phyloP scores from a whole-genome alignment of 1,140 invertebrate genomes.

The Ceratosolen solmsi region DNA sequence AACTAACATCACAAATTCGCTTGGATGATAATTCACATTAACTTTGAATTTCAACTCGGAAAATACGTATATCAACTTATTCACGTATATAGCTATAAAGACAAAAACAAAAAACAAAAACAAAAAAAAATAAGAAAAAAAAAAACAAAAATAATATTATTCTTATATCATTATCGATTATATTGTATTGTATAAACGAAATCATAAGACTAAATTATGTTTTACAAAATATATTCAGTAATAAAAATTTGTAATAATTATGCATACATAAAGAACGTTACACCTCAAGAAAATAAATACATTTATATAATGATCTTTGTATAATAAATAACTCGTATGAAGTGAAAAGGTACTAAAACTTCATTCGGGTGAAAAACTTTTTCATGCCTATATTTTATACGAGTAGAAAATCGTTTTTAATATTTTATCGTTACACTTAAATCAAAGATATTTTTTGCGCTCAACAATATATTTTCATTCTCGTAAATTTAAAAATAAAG shows the following conservation, averaged over 20 bases:
- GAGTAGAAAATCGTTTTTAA: neutral
- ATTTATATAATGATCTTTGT: neutral
- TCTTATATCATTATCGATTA: no score
- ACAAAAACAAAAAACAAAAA: neutral
- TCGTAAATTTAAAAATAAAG: neutral
- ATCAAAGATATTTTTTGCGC: neutral
- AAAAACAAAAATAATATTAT: neutral
- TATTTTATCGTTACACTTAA: neutral
- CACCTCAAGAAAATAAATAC: no score
- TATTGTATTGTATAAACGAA: no score
- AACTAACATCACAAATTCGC: no score
- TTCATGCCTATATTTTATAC: neutral
- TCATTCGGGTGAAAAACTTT: neutral
- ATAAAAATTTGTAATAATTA: no score
- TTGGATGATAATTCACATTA: neutral
- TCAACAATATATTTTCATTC: neutral
- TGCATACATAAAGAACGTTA: no score
- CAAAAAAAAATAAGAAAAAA: neutral
- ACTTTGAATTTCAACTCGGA: neutral
- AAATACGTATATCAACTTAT: neutral
- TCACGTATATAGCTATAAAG: no score
- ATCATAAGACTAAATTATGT: no score
- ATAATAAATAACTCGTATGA: neutral
- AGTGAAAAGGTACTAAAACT: neutral
- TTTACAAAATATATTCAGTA: no score